Conservation (phyloP, 2,888 invertebrate species). For the Eretmocerus hayati region DNA sequence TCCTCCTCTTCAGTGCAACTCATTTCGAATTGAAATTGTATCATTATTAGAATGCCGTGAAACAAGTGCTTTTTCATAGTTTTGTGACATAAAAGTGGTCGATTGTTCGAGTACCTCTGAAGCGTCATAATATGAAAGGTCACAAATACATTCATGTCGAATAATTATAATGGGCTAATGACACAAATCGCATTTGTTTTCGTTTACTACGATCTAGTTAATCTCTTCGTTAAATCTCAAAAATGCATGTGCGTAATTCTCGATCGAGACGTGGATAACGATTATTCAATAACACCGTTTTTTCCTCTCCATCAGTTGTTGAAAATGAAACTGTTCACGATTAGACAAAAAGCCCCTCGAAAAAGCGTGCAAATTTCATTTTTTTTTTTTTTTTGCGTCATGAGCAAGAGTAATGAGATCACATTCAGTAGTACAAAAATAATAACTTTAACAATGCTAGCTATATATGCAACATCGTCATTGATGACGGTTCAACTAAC, state of each 20-base stretch:
- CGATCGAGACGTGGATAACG: slow-evolving; percentile 10
- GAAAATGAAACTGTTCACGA: too few species aligned
- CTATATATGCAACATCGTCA: slow-evolving; percentile 9
- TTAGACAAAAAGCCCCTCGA: too few species aligned
- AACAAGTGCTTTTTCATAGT: too few species aligned
- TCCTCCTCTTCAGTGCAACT: too few species aligned
- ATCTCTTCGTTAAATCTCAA: slow-evolving; percentile 14
- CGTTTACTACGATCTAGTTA: slow-evolving; percentile 4
- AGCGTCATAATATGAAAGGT: slow-evolving; percentile 5
- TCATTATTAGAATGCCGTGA: too few species aligned
- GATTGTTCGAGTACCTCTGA: slow-evolving; percentile 17
- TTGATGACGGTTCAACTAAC: slow-evolving; percentile 6
- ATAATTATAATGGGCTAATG: slow-evolving; percentile 13
- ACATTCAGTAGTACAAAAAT: slow-evolving; percentile 24
- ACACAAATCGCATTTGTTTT: slow-evolving; percentile 10
- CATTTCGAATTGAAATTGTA: too few species aligned
- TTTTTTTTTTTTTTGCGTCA: slow-evolving; percentile 11
- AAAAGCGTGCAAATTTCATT: neutral
- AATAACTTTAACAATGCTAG: slow-evolving; percentile 25
- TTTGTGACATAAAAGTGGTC: too few species aligned
- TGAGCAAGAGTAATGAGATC: slow-evolving; percentile 30
- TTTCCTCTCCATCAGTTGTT: too few species aligned
- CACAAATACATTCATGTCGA: slow-evolving; percentile 4
- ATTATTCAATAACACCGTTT: slow-evolving; percentile 3
- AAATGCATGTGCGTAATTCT: slow-evolving; percentile 25